Evolutionary conservation across 2,113 vertebrate species (phyloP).

Genomic region (Gallinago undulata): DNA sequence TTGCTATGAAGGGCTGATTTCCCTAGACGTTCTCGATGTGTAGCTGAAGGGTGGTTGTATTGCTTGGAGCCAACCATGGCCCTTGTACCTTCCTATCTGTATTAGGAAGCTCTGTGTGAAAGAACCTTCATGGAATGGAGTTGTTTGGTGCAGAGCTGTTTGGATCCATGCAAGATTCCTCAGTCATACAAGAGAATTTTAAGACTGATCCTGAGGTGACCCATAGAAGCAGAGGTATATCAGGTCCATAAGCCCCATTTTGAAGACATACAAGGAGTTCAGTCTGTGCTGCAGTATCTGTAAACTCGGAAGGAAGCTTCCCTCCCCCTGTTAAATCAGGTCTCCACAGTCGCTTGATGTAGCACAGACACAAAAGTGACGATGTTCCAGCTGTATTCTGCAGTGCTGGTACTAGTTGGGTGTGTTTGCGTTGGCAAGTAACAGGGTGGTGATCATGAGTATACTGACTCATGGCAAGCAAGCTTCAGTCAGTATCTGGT

Average conservation of each 20-base stretch:
- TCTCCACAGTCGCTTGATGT: neutral
- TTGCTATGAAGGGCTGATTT: neutral
- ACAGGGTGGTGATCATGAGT: neutral
- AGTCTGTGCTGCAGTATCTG: neutral
- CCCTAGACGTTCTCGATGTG: fast-evolving
- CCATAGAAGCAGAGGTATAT: neutral
- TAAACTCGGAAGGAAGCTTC: neutral
- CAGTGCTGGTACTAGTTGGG: neutral
- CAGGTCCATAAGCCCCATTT: neutral
- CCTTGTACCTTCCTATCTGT: neutral
- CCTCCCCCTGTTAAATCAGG: neutral
- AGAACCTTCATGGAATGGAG: neutral
- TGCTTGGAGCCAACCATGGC: neutral
- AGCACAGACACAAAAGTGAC: neutral
- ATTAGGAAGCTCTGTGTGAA: neutral
- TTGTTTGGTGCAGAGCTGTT: neutral
- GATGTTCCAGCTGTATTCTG: neutral
- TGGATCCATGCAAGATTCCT: neutral
- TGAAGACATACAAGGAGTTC: neutral
- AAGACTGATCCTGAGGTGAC: neutral
- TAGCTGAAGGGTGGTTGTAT: neutral
- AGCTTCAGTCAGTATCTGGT: neutral
- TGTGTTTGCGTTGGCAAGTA: neutral
- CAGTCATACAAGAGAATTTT: neutral
- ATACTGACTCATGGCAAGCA: neutral